Base-by-base conservation (phyloP, 2,888 invertebrate species). In the Ectemnius continuus region DNA sequence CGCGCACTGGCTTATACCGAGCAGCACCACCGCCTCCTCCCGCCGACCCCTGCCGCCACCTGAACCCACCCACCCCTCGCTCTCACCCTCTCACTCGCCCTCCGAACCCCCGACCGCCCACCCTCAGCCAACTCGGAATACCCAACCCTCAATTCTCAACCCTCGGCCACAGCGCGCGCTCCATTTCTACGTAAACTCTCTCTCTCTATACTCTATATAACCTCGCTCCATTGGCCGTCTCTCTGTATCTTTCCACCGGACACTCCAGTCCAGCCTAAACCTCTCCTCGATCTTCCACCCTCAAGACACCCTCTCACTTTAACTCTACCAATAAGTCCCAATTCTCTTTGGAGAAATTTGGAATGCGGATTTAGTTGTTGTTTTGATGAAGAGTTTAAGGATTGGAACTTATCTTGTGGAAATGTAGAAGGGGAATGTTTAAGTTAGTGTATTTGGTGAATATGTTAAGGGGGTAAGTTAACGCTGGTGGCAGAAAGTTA, bases 1-100 rank as follows among this genome's bases (percentile, higher is more conserved):
- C 90, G 90, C 89, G 88, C 87, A 88, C 89, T 88, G 88, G 89
- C 89, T 88, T 89, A 89, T 89, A 89, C 88, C 86, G 85, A 86
- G 89, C 86, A 87, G 84, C 85, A 82, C 80, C 84, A 80, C 76
- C 82, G 80, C 83, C 74, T 73, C 57, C 64, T 65, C 28, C 65
- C 63, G 20, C 68, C 65, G 77, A 82, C 73, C 67, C 76, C 63
- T 59, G 20, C 67, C 58, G 56, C 70, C n/a, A 47, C 47, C 57
- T 57, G 65, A 57, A 23, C 63, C 73, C 60, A 61, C 62, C 61
- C 65, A n/a, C n/a, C n/a, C n/a, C n/a, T n/a, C 45, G 67, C 48
- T 65, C 61, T 36, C 70, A 18, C 66, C 61, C 70, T 74, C 70
- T 65, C 60, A 64, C 75, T 61, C 64, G 65, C 73, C 61, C 76